Percentiles rank a stretch among this genome's conserved stretches.
Evolutionary conservation across 2,888 invertebrate genomes (phyloP).

Genomic region (Drosophila hawaiiensis): DNA sequence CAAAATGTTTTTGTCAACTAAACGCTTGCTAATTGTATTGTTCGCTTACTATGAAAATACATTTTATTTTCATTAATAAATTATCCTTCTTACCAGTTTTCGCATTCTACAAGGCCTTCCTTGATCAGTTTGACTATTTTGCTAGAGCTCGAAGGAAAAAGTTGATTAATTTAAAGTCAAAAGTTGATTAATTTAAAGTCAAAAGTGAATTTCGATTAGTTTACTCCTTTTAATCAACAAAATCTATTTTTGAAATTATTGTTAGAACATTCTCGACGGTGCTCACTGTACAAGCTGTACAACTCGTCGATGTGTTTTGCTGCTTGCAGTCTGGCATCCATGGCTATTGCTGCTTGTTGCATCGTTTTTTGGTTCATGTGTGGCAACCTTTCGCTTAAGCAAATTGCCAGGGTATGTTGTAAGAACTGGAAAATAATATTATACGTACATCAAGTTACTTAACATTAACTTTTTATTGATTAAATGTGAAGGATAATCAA

Average conservation of each 20-base stretch:
- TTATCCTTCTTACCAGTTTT: background rate
- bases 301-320: conserved; percentile 8
- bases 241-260: background rate
- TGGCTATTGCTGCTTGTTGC: conserved; percentile 45
- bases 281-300: conserved; percentile 29
- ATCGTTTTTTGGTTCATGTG: conserved; percentile 63
- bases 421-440: background rate
- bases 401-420: conserved; percentile 61
- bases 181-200: background rate
- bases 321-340: conserved; percentile 22
- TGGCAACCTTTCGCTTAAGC: conserved; percentile 71
- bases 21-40: background rate
- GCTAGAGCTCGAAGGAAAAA: background rate
- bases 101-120: background rate
- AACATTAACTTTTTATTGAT: background rate
- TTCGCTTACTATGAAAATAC: background rate
- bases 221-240: background rate
- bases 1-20: background rate
- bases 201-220: background rate
- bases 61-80: background rate
- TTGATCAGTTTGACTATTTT: background rate
- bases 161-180: background rate
- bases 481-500: background rate
- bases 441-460: background rate
- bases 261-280: background rate